phyloP scores from a whole-genome alignment of 1,140 invertebrate species.

The Ericerus pela region DNA sequence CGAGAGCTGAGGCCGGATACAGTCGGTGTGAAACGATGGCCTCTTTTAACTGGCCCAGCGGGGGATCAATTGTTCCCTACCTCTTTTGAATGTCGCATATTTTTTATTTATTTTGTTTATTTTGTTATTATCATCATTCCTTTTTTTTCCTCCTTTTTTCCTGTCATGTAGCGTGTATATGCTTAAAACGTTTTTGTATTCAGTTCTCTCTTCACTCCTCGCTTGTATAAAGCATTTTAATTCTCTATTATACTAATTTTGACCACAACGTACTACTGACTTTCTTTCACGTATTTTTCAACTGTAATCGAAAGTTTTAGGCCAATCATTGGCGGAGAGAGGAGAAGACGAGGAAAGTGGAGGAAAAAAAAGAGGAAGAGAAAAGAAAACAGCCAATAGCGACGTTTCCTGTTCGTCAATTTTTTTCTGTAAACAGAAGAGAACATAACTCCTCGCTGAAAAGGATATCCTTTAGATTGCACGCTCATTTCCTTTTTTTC shows the following conservation, averaged over 20 bases:
- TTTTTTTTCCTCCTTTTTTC: too few species aligned
- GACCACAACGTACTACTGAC: neutral
- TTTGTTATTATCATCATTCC: too few species aligned
- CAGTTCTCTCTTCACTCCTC: neutral
- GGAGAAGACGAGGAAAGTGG: too few species aligned
- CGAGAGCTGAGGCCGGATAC: constrained; percentile 3
- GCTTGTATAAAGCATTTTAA: neutral
- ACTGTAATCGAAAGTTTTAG: neutral
- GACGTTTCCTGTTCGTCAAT: neutral
- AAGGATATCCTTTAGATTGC: neutral
- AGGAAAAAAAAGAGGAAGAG: too few species aligned
- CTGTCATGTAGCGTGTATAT: neutral
- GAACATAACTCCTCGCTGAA: neutral
- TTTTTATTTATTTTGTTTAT: too few species aligned
- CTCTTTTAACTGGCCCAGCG: neutral
- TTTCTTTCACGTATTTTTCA: neutral
- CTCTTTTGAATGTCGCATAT: too few species aligned
- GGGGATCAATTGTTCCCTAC: neutral
- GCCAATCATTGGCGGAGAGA: neutral
- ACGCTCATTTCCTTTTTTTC: neutral
- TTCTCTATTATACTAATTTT: neutral
- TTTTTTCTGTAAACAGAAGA: neutral
- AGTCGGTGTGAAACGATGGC: neutral
- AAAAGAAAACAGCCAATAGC: neutral
- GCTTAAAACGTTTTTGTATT: neutral